phyloP scores from a whole-genome alignment of 2,797 vertebrate species.

The Chanos chanos region DNA sequence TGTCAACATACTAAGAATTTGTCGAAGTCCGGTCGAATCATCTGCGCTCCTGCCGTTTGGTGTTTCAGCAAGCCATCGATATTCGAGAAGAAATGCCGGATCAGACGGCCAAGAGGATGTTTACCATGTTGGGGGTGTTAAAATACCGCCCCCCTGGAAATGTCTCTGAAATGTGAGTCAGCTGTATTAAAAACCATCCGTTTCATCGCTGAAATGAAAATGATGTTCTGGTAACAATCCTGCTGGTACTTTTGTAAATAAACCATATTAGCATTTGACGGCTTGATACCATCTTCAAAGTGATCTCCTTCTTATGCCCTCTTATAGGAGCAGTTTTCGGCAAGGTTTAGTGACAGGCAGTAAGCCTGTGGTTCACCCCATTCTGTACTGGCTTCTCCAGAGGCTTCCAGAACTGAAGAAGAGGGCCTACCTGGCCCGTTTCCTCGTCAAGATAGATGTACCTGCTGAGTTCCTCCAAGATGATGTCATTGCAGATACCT shows the following conservation, averaged over 20 bases:
- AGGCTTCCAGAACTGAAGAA: conserved; percentile 88
- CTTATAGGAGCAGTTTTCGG: conserved; percentile 83
- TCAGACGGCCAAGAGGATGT: conserved; percentile 91
- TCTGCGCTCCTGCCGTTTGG: neutral
- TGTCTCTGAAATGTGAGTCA: conserved; percentile 82
- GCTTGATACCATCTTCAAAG: too few relatives aligned
- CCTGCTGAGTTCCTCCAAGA: conserved; percentile 92
- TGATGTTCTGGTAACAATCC: neutral
- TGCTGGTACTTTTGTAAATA: too few relatives aligned
- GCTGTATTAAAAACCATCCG: neutral
- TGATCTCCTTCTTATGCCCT: too few relatives aligned
- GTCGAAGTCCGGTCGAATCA: neutral
- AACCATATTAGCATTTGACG: too few relatives aligned
- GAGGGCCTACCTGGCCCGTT: conserved; percentile 91
- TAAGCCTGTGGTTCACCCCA: conserved; percentile 89
- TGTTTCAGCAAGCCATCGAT: conserved; percentile 85
- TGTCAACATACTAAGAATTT: too few relatives aligned
- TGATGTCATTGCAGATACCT: conserved; percentile 84
- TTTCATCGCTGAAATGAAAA: too few relatives aligned
- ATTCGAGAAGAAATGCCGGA: conserved; percentile 95
- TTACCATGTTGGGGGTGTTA: conserved; percentile 84
- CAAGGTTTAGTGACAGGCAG: conserved; percentile 90
- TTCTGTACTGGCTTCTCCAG: conserved; percentile 92
- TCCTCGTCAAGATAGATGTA: conserved; percentile 88
- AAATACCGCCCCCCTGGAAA: conserved; percentile 90